Evolutionary conservation across 35 echinoderm and acorn worm genomes (phyloP), one percentile per base, ranked within the genome.

Genomic region (Heliocidaris tuberculata): DNA sequence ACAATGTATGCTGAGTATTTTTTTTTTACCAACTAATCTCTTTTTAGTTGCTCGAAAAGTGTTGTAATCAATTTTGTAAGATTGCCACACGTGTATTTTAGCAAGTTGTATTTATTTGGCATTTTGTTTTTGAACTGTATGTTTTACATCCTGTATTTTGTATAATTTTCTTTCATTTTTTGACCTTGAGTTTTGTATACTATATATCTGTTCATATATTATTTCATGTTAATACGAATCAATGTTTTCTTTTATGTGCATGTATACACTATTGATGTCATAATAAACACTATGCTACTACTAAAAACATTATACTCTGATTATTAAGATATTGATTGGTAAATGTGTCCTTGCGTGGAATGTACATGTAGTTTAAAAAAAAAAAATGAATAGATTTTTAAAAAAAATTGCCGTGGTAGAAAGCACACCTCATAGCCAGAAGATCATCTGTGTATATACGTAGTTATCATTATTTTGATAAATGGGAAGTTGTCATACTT

Each of bases 191-290:
- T 78, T 78, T 78, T 78, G 65, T 78, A 78, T 24, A 78, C 65
- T 78, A 78, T 78, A 78, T 78, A 78, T 78, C 65, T 78, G 65
- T 78, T 24, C 27, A 78, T 78, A 78, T 19, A 78, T 78, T 78
- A 27, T 56, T 78, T 78, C 65, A 78, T 78, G 65, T 78, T 78
- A 78, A 78, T 78, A 78, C 65, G 27, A 78, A 10, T 56, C 52
- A 56, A 78, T 78, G 65, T 78, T 78, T 78, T 78, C 65, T 78
- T 78, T 78, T 78, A 78, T 78, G 65, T 78, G 65, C 65, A 78
- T 78, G 65, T 78, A 78, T 78, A 78, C 65, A 78, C 17, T 78
- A 78, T 78, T n/a, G 65, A 78, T 78, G 65, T 78, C 65, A 78
- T 78, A 78, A 29, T 78, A 78, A 78, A 78, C 65, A 78, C 65